Percentiles rank a stretch among this genome's conserved stretches.
Evolutionary conservation across 35 echinoderm and acorn worm genomes (phyloP).

Genomic region (Ophiothrix spiculata): DNA sequence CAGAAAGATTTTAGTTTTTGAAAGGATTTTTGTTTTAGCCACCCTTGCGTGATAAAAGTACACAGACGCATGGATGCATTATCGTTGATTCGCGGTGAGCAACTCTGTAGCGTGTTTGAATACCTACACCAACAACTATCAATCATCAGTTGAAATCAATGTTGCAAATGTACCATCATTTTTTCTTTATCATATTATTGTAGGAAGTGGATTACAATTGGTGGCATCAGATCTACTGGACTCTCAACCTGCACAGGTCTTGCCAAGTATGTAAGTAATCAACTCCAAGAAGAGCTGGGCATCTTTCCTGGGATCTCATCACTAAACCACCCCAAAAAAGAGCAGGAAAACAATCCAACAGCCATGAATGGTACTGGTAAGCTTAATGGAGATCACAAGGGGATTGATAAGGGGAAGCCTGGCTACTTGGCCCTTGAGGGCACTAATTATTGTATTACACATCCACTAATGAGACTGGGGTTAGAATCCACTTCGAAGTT

Average conservation of each 20-base stretch:
- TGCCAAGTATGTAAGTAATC: background rate
- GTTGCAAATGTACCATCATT: background rate
- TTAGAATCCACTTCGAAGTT: background rate
- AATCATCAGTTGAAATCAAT: too few relatives aligned
- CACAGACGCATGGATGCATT: too few relatives aligned
- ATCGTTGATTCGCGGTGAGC: too few relatives aligned
- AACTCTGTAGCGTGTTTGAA: too few relatives aligned
- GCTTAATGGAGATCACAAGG: background rate
- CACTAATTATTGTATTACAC: background rate
- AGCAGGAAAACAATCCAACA: background rate
- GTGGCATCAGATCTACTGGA: background rate
- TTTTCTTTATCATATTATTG: background rate
- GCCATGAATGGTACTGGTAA: background rate
- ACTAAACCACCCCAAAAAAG: background rate
- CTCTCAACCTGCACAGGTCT: background rate
- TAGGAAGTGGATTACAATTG: background rate
- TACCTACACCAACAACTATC: too few relatives aligned
- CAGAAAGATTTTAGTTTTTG: too few relatives aligned
- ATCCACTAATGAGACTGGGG: background rate
- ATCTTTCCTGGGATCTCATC: background rate
- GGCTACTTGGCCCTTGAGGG: background rate
- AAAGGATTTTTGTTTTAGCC: too few relatives aligned
- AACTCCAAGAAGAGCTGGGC: background rate
- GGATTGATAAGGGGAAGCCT: background rate
- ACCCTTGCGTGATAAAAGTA: too few relatives aligned